Evolutionary conservation across 2,888 invertebrate genomes (phyloP).

Genomic region (Diachrysia chrysitis): DNA sequence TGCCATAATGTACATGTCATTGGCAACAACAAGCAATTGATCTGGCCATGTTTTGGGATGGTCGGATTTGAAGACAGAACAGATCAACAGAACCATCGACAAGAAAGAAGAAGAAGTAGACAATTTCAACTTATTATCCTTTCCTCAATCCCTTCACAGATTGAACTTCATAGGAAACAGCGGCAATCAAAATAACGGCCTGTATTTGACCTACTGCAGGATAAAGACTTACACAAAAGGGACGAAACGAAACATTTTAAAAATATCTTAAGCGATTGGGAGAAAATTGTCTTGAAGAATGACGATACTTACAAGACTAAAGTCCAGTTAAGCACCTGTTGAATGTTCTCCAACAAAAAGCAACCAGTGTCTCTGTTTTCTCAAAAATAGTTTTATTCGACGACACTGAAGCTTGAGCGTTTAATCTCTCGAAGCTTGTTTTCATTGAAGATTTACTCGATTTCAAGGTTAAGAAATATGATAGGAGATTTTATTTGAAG

Average conservation of each 20-base stretch:
- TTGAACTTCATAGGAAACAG: too few species aligned
- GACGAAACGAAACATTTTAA: not conserved
- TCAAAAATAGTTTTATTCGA: not conserved
- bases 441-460: not conserved
- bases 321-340: not conserved
- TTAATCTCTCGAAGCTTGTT: not conserved
- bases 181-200: too few species aligned
- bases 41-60: too few species aligned
- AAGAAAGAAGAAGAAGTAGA: too few species aligned
- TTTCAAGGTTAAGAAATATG: not conserved
- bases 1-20: too few species aligned
- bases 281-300: not conserved
- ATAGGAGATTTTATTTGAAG: too few species aligned
- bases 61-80: too few species aligned
- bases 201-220: too few species aligned
- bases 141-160: too few species aligned
- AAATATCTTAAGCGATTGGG: slow-evolving; percentile 1
- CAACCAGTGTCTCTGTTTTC: slow-evolving; percentile 3
- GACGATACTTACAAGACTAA: not conserved
- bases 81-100: too few species aligned
- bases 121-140: too few species aligned
- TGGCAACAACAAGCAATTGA: too few species aligned
- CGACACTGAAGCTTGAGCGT: not conserved
- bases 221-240: not conserved
- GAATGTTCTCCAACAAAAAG: not conserved